Evolutionary conservation across 2,797 vertebrate species (phyloP), one percentile per base, ranked within the genome.

Genomic region (Cyprinella venusta): DNA sequence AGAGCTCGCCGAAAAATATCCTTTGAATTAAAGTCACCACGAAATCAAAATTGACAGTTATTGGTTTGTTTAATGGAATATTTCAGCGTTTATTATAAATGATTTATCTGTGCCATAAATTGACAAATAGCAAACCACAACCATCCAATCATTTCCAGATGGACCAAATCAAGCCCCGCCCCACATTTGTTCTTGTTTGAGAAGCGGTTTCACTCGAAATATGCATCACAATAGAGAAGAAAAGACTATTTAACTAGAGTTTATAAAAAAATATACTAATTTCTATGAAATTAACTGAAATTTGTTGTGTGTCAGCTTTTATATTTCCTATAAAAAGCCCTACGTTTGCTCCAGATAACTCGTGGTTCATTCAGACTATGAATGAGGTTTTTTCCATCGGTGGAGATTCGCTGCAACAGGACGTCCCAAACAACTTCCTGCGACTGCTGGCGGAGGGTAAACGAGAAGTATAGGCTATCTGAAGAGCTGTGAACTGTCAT

Each of bases 1-100:
- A 77, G 97, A 99, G 82, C 92, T 99, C 87, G 97, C 97, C 83
- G 98, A 99, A 90, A 99, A 98, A 99, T 99, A 99, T 99, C 97
- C 96, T 99, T 78, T 64, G 19, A 50, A 30, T 71, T 18, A n/a
- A 56, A 56, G 54, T 10, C 21, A 10, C 21, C 3, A 4, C 8
- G 7, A 52, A n/a, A 9, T 56, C 54, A 10, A 4, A 56, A 56
- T 56, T 0, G 0, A 56, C 8, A 9, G 8, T 56, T 5, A 3
- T 10, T n/a, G 21, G 54, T 56, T n/a, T 10, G 56, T 24, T 59
- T 59, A 24, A 59, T 59, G n/a, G 56, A 59, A 24, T 24, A 59
- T 24, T 24, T 21, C 9, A 19, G 50, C 18, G 16, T 48, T 45
- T 48, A 48, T 48, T 15, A 48, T 48, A 50, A 50, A 18, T 50